A percentile compares a stretch with the other conserved stretches of the same genome.
These are phyloP conservation scores for Gymnoscopelus braueri DNA, from an alignment of 2,797 vertebrate genomes.

Conservation along the genomic window DNA sequence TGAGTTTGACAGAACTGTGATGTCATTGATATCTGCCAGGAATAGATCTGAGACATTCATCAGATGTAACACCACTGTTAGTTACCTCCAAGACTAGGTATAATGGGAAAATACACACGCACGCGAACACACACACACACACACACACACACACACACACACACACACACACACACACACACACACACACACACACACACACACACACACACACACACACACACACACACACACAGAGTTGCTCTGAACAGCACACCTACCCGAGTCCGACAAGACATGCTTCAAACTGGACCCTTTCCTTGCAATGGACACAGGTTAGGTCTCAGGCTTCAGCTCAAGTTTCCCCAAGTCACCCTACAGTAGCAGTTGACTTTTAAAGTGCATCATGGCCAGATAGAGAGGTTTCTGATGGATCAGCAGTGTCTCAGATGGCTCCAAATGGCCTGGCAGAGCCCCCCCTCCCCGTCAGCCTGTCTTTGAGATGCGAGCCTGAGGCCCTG, in stretches of 20 bases:
- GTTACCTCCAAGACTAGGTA: constrained; percentile 12
- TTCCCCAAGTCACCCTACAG: constrained; percentile 47
- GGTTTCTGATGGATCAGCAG: constrained; percentile 49
- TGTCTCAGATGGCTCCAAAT: constrained; percentile 47
- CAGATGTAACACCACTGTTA: constrained; percentile 41
- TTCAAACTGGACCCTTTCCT: constrained; percentile 16
- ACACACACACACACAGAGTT: neutral
- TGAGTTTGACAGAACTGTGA: constrained; percentile 65
- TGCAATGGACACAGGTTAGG: neutral
- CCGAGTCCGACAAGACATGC: neutral
- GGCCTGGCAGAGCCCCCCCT: constrained; percentile 48
- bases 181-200: too few species aligned
- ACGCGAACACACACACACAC: too few species aligned
- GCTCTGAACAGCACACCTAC: too few species aligned
- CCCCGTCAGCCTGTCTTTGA: constrained; percentile 53
- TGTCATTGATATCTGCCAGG: constrained; percentile 47
- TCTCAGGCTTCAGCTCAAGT: constrained; percentile 30
- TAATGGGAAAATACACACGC: neutral
- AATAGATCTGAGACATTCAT: constrained; percentile 68
- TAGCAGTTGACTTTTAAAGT: constrained; percentile 54
- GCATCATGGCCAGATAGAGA: constrained; percentile 4
- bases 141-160: too few species aligned
- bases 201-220: too few species aligned
- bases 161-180: too few species aligned
- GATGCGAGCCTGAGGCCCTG: constrained; percentile 50